phyloP scores from a whole-genome alignment of 1,140 invertebrate species.

The Saxidomus purpurata region DNA sequence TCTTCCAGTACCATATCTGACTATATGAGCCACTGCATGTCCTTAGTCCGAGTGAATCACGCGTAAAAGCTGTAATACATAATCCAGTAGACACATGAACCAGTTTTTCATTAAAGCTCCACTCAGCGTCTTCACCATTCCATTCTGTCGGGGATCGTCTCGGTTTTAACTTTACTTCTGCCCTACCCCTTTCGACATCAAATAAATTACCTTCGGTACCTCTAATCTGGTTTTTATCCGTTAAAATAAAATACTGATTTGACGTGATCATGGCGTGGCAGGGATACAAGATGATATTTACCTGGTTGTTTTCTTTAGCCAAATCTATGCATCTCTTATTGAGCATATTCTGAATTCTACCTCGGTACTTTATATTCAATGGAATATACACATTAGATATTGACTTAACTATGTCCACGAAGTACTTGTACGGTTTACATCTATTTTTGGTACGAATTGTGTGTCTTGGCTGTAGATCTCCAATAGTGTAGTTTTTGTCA shows the following conservation, averaged over 20 bases:
- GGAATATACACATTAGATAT: constrained; percentile 48
- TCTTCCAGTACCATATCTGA: constrained; percentile 12
- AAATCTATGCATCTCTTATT: constrained; percentile 32
- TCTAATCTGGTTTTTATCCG: constrained; percentile 12
- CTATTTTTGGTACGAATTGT: constrained; percentile 24
- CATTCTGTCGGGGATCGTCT: neutral
- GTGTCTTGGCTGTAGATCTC: neutral
- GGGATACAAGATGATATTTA: constrained; percentile 30
- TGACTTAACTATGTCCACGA: constrained; percentile 33
- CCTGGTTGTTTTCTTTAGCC: constrained; percentile 13
- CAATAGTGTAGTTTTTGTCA: constrained; percentile 38
- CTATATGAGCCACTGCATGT: neutral
- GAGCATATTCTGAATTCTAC: constrained; percentile 16
- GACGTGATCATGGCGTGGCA: constrained; percentile 22
- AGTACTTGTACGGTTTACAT: constrained; percentile 60
- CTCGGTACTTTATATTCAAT: neutral
- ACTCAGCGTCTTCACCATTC: neutral
- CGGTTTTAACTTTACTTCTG: neutral
- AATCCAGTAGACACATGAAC: neutral
- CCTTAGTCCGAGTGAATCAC: neutral
- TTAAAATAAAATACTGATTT: constrained; percentile 55
- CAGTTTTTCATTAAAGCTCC: constrained; percentile 15
- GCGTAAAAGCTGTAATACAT: neutral
- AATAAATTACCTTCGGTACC: neutral
- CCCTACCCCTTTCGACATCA: neutral